These are phyloP conservation scores for Sphenodon punctatus DNA, from an alignment of 2,797 vertebrate genomes.

Conservation along the genomic window DNA sequence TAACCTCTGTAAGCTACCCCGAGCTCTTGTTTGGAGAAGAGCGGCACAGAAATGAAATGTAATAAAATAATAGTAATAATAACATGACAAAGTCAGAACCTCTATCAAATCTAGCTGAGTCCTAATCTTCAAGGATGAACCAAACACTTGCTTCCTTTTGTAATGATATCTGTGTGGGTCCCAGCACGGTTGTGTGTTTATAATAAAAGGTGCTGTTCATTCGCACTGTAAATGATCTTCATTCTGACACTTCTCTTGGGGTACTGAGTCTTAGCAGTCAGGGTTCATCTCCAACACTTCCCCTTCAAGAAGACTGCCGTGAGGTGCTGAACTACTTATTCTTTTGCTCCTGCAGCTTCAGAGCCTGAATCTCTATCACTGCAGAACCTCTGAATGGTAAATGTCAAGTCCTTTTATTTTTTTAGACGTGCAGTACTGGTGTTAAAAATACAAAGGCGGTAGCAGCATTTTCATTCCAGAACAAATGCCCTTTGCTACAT, in stretches of 20 bases:
- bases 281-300: conserved; percentile 40
- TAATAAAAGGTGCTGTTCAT: conserved; percentile 35
- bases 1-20: too few species aligned
- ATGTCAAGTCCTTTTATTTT: conserved; percentile 67
- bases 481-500: background rate
- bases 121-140: conserved; percentile 46
- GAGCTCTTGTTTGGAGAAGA: too few species aligned
- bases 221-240: conserved; percentile 51
- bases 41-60: too few species aligned
- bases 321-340: conserved; percentile 65
- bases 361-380: conserved; percentile 55
- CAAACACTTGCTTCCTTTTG: conserved; percentile 31
- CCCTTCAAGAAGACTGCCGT: conserved; percentile 45
- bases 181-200: conserved; percentile 37
- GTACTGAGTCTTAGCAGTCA: conserved; percentile 23
- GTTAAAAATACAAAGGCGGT: background rate
- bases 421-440: conserved; percentile 44
- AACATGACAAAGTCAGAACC: background rate
- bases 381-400: conserved; percentile 65
- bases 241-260: conserved; percentile 46
- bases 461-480: conserved; percentile 37
- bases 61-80: too few species aligned
- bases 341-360: conserved; percentile 60
- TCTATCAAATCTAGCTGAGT: conserved; percentile 33
- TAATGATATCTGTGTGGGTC: conserved; percentile 43